Base-by-base conservation (phyloP, 2,888 invertebrate genomes). In the Thymelicus lineola region DNA sequence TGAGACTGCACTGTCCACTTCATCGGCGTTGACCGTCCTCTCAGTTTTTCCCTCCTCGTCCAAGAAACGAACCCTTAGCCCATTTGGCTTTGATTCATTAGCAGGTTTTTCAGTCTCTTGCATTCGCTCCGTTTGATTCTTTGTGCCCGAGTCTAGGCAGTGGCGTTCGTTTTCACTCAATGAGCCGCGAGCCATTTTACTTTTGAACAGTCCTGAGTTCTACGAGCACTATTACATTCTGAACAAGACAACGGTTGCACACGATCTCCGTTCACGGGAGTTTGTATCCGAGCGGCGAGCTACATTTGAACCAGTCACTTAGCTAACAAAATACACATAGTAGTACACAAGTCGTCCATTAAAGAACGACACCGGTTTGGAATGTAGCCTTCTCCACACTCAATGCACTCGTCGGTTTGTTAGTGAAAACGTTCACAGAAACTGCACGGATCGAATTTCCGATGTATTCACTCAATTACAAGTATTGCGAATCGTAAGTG, bases 311-410 rank as follows among this genome's bases (percentile, higher is more conserved):
- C 84, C 84, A 83, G 86, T 85, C 86, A 86, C 85, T 84, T 80
- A 80, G 82, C 81, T 84, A 83, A 84, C 84, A 84, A 86, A 86
- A 88, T 86, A 89, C 88, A 85, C 84, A 87, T 85, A 86, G 88
- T 78, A 76, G 76, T 88, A 88, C 87, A 88, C 91, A 90, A 89
- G 86, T 85, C 86, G 90, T 88, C 89, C 90, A 89, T 88, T 90
- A 88, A 88, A 87, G 88, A 91, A 88, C 91, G 89, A 89, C 92
- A 93, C 91, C 88, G 91, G 91, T 88, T 90, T 84, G 92, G 93
- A 93, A 93, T 93, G 93, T 87, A 87, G 90, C 90, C 89, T 89
- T 88, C 87, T 87, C 88, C 78, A 80, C 84, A 88, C 89, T 86
- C 79, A 83, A 87, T 87, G 87, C 91, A 90, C 88, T 88, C 86